phyloP scores from a whole-genome alignment of 1,140 invertebrate genomes.

The Dicyema japonicum region DNA sequence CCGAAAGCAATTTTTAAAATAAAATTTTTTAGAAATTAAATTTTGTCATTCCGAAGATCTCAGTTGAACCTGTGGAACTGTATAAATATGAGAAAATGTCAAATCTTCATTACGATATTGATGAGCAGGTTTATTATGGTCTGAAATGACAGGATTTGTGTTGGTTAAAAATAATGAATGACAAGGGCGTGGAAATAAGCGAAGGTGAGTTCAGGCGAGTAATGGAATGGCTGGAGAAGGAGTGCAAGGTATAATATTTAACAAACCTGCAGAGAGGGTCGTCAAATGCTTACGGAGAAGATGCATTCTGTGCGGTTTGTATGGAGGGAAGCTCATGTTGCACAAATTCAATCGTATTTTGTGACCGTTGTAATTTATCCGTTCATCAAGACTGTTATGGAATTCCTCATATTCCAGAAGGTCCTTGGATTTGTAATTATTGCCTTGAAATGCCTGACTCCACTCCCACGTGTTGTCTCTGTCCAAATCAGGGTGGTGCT shows the following conservation, averaged over 20 bases:
- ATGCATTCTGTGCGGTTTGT: constrained; percentile 78
- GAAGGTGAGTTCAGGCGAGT: constrained; percentile 22
- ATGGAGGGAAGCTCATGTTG: constrained; percentile 70
- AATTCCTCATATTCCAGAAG: constrained; percentile 88
- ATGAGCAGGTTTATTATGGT: not conserved
- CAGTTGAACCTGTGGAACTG: too few relatives aligned
- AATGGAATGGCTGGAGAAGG: constrained; percentile 87
- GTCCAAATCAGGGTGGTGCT: constrained; percentile 81
- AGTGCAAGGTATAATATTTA: constrained; percentile 61
- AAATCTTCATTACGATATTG: too few relatives aligned
- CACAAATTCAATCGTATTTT: constrained; percentile 73
- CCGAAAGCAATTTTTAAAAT: too few relatives aligned
- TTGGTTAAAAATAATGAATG: constrained; percentile 5
- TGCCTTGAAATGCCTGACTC: constrained; percentile 75
- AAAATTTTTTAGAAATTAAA: too few relatives aligned
- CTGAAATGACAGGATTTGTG: constrained; percentile 3
- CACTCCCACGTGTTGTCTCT: constrained; percentile 72
- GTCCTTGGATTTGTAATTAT: constrained; percentile 71
- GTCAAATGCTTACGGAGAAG: constrained; percentile 38
- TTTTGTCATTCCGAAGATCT: too few relatives aligned
- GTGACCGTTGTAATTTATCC: constrained; percentile 94
- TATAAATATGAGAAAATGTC: too few relatives aligned
- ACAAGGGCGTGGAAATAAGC: constrained; percentile 7
- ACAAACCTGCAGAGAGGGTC: constrained; percentile 8
- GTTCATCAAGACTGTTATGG: constrained; percentile 98